These are phyloP conservation scores for Anagyrus pseudococci DNA, from an alignment of 2,888 invertebrate species.

Conservation along the genomic window DNA sequence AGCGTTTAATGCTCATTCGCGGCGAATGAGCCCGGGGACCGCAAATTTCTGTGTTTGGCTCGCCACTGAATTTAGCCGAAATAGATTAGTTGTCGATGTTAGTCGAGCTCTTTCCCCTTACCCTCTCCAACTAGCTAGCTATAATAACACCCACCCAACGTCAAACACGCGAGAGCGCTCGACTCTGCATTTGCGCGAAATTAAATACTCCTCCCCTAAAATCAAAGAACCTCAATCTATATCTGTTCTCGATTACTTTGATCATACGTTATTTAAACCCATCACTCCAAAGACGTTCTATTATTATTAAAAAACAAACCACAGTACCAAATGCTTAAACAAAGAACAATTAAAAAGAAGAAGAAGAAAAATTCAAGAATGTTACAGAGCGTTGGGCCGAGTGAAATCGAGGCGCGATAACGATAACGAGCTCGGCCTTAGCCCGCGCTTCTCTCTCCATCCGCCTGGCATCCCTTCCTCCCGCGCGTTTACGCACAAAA, in stretches of 20 bases:
- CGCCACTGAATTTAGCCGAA: constrained; percentile 26
- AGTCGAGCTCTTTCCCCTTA: not conserved
- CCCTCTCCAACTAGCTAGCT: not conserved
- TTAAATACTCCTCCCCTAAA: too few relatives aligned
- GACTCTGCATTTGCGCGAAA: too few relatives aligned
- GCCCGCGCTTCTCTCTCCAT: not conserved
- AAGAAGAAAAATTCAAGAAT: not conserved
- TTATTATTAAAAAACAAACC: too few relatives aligned
- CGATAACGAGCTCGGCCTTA: not conserved
- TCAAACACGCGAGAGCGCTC: too few relatives aligned
- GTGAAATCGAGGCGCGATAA: constrained; percentile 13
- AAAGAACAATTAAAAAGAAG: not conserved
- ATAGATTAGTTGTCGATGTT: constrained; percentile 23
- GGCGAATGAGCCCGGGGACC: not conserved
- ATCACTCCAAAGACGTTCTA: too few relatives aligned
- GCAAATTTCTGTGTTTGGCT: constrained; percentile 20
- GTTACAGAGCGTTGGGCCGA: not conserved
- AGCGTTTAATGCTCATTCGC: not conserved
- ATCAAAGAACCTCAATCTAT: too few relatives aligned
- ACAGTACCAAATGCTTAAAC: too few relatives aligned
- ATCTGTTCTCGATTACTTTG: not conserved
- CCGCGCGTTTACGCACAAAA: constrained; percentile 9
- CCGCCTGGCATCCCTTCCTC: not conserved
- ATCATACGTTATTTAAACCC: too few relatives aligned
- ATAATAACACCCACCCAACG: not conserved